Base-by-base conservation (phyloP, 2,888 invertebrate species). In the Dryococelus australis region DNA sequence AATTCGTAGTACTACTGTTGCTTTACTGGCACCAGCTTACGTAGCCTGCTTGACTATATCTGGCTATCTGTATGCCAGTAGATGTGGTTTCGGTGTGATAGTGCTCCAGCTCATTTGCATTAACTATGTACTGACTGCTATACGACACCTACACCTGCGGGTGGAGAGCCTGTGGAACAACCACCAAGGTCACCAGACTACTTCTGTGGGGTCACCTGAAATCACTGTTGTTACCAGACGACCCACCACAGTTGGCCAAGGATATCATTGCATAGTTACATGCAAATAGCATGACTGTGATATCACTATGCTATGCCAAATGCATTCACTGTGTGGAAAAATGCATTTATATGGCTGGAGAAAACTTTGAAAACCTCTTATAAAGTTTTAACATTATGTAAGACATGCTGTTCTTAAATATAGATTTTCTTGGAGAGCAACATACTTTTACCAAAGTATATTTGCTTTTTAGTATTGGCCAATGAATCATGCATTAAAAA, bases 81-180 rank as follows among this genome's bases (percentile, higher is more conserved):
- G n/a, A 80, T n/a, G n/a, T 80, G 80, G 80, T 80, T 27, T 80
- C 80, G 8, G 13, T 80, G 80, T 80, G n/a, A n/a, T 26, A n/a
- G 80, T 80, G 80, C 80, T 24, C n/a, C 80, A 27, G 80, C 8
- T 13, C 80, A 80, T n/a, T 13, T 80, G 80, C 27, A 28, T 12
- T 0, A 20, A 12, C 3, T 13, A 24, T 80, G 26, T 24, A 0
- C 12, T 24, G 8, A n/a, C 80, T 5, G 5, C 80, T 80, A 13
- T 0, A n/a, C 13, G 80, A 24, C 26, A 12, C 24, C 2, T n/a
- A 80, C 80, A 12, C n/a, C 80, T 4, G 28, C 4, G 0, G 8
- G n/a, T 80, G 80, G 8, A 3, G 28, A 8, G 1, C 24, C n/a
- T 26, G 80, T 80, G 80, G 80, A n/a, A 24, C 24, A 5, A 0